Evolutionary conservation across 1,140 invertebrate genomes (phyloP), one percentile per base, ranked within the genome.

Genomic region (Drosophila pallidifrons): DNA sequence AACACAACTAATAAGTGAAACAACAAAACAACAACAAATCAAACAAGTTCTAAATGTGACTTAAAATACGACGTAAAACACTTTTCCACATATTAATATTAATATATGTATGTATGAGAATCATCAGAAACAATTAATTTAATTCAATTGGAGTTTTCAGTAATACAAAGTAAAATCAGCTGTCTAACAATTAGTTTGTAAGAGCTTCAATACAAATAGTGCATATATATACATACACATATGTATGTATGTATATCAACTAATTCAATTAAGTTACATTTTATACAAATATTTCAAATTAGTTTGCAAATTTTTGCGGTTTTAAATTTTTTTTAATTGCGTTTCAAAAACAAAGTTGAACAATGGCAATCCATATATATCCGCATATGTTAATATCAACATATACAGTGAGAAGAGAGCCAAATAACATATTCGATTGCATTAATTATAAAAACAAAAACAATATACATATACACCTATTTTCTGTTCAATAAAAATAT

Each of bases 31-130:
- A 64, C 47, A 52, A 82, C 61, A 89, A 88, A 88, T 88, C 83
- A 88, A 88, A 88, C 70, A 77, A 88, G 85, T 89, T 88, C 82
- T 88, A 78, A 88, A 89, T 89, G 85, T 88, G 83, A 88, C 83
- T 88, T 88, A 89, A 87, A 83, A 52, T 88, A 88, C 81, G 81
- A 88, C 83, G 79, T 87, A 87, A 87, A 57, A 52, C 72, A 82
- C 46, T 88, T 83, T 89, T 81, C 77, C 85, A 82, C 54, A 83
- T 60, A 69, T 15, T 38, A 35, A 57, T 57, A 57, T 38, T 25
- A 67, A 60, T 35, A 43, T 35, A 52, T 57, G 32, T n/a, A n/a
- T n/a, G n/a, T 59, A 75, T 49, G 54, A 52, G 38, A 64, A 51
- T 38, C 82, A 57, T 57, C 49, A 64, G 45, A 72, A 58, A 71